These are phyloP conservation scores for Poicephalus gulielmi DNA, from an alignment of 2,113 vertebrate species.

Conservation along the genomic window DNA sequence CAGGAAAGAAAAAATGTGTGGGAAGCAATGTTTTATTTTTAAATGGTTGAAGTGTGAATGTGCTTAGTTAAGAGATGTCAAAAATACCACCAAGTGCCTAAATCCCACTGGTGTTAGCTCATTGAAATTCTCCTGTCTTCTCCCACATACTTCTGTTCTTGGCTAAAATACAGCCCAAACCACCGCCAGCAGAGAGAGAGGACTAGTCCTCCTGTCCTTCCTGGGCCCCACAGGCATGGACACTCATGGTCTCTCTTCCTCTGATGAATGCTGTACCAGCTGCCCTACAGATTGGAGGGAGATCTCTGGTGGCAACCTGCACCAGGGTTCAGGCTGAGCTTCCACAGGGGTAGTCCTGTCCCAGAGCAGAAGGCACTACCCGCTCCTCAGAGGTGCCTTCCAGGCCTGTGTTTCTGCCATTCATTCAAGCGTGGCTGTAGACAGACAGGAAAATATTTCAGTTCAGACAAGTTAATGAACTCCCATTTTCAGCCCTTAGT, in stretches of 20 bases:
- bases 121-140: background rate
- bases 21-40: background rate
- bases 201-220: background rate
- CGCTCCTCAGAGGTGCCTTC: accelerated
- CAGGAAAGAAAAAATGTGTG: background rate
- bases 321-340: background rate
- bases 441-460: background rate
- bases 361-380: background rate
- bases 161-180: background rate
- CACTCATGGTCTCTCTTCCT: background rate
- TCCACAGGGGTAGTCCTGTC: background rate
- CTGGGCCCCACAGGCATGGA: background rate
- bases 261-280: background rate
- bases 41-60: background rate
- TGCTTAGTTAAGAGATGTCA: background rate
- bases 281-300: background rate
- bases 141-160: background rate
- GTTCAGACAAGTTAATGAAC: constrained; percentile 23
- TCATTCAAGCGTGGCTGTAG: background rate
- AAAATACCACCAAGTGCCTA: background rate
- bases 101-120: background rate
- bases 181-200: background rate
- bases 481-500: background rate
- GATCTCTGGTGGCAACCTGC: background rate
- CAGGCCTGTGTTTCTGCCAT: background rate